Evolutionary conservation across 2,888 invertebrate genomes (phyloP).

Genomic region (Thymelicus sylvestris): DNA sequence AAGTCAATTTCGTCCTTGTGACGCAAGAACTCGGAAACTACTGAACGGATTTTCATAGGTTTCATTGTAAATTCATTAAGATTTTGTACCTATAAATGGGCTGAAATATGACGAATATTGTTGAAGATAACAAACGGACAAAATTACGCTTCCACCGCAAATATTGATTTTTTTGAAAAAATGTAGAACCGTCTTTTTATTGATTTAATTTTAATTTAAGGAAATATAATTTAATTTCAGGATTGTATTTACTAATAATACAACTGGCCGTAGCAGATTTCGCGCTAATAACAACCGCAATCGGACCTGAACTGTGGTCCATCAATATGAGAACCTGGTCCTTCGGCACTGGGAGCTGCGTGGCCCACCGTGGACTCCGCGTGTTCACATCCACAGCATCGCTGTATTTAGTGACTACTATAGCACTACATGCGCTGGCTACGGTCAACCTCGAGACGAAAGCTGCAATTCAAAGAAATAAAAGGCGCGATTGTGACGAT

Average conservation of each 20-base stretch:
- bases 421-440: constrained; percentile 85
- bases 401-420: constrained; percentile 81
- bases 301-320: constrained; percentile 81
- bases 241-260: constrained; percentile 77
- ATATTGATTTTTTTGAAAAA: no score
- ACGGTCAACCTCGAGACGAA: constrained; percentile 80
- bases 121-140: no score
- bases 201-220: no score
- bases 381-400: constrained; percentile 83
- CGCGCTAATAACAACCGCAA: constrained; percentile 68
- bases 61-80: no score
- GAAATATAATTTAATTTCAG: constrained; percentile 63
- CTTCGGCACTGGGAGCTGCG: constrained; percentile 77
- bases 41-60: no score
- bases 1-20: no score
- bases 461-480: constrained; percentile 60
- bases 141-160: no score
- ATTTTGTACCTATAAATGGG: no score
- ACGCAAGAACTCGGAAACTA: no score
- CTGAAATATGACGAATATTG: no score
- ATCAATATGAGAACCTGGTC: constrained; percentile 79
- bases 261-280: constrained; percentile 83
- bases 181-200: no score
- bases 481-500: constrained; percentile 62
- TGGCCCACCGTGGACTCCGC: constrained; percentile 81